Evolutionary conservation across 2,113 vertebrate genomes (phyloP), one percentile per base, ranked within the genome.

Genomic region (Chionis minor): DNA sequence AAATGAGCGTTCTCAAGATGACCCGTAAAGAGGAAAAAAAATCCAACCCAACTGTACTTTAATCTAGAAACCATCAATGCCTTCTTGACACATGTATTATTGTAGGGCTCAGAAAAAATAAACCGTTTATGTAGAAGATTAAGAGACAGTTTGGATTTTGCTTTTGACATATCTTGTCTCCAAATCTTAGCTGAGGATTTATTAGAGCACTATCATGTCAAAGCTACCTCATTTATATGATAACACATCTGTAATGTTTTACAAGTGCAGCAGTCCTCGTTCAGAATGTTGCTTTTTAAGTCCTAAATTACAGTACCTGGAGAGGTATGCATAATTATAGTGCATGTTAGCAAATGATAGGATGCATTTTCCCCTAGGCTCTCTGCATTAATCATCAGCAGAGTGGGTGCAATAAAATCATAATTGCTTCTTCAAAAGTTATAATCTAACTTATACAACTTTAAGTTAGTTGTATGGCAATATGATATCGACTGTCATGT

Each of bases 231-330:
- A 98, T 98, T 98, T 98, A 98, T 98, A 98, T 98, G 98, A 98
- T 98, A 98, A 98, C 98, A 98, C 97, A 98, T 98, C 98, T 98
- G 98, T 98, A 98, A 98, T 98, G 98, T 98, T 98, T 98, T 98
- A 98, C 98, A 98, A 98, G 97, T 97, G 96, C 98, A 96, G 97
- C 97, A 97, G 96, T 98, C 95, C 97, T 98, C 92, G 93, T 98
- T 98, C 95, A 96, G 98, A 98, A 98, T 98, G 97, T 97, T 98
- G 98, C 98, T 98, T 98, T 98, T 98, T 98, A 98, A 98, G 97
- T 98, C 96, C 97, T 98, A 98, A 98, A 98, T 98, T 98, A 98
- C 96, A 98, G 98, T 98, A 98, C 98, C 98, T 98, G 98, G 98
- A 98, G 98, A 98, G 97, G 98, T 98, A 97, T 98, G 97, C 97